phyloP scores from a whole-genome alignment of 2,113 vertebrate species.

The Otolemur garnettii region DNA sequence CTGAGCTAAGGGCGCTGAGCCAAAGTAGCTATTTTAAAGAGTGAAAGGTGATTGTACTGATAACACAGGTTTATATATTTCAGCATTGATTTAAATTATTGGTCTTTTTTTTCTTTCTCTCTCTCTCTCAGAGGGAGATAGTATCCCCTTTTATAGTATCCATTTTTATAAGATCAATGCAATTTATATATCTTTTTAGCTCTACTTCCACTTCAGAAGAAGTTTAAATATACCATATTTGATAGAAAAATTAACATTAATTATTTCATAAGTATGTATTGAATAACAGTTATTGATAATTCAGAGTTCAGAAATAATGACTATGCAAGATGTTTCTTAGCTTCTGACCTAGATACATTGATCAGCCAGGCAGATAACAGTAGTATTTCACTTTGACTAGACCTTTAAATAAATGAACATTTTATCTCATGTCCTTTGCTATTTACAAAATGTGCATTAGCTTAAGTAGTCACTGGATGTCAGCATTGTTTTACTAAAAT shows the following conservation, averaged over 20 bases:
- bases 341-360: not conserved
- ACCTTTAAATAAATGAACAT: not conserved
- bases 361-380: not conserved
- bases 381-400: not conserved
- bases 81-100: not conserved
- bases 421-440: not conserved
- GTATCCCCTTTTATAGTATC: too few relatives aligned
- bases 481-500: slow-evolving; percentile 52
- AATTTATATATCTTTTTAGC: not conserved
- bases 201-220: not conserved
- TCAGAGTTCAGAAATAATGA: not conserved
- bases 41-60: slow-evolving; percentile 44
- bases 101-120: not conserved
- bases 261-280: slow-evolving; percentile 12
- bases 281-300: not conserved
- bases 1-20: too few relatives aligned
- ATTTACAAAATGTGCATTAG: slow-evolving; percentile 25
- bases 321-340: not conserved
- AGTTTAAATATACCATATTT: not conserved
- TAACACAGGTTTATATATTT: slow-evolving; percentile 42
- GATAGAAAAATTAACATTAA: not conserved
- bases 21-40: not conserved
- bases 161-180: slow-evolving; percentile 7
- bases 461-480: slow-evolving; percentile 64
- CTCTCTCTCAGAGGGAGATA: not conserved